Evolutionary conservation across 35 echinoderm and acorn worm species (phyloP).

Genomic region (Lytechinus variegatus): DNA sequence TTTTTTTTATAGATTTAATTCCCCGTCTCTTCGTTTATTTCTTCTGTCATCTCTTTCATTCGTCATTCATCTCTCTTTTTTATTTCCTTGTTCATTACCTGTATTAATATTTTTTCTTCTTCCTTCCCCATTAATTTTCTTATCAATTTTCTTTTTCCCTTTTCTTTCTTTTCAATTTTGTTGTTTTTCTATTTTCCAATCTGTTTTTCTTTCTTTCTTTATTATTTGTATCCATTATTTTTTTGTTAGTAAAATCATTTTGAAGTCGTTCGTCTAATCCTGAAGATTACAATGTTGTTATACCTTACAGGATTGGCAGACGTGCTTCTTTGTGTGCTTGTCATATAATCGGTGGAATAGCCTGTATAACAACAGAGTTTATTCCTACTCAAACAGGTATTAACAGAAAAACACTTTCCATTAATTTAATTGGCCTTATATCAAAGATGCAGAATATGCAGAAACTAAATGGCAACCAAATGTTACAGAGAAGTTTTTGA

Average conservation of each 20-base stretch:
- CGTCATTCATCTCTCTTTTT: not conserved
- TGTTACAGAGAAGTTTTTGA: too few species aligned
- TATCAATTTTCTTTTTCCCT: too few species aligned
- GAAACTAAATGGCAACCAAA: too few species aligned
- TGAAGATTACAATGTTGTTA: not conserved
- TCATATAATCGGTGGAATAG: slow-evolving; percentile 83
- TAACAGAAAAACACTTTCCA: not conserved
- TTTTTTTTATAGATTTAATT: too few species aligned
- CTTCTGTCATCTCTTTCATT: not conserved
- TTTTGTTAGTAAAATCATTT: too few species aligned
- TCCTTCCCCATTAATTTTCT: too few species aligned
- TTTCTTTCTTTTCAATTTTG: not conserved
- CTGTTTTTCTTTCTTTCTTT: not conserved
- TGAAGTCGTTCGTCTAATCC: too few species aligned
- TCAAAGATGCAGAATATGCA: too few species aligned
- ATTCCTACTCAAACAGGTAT: slow-evolving; percentile 80
- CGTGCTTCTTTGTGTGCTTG: slow-evolving; percentile 73
- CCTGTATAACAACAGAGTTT: slow-evolving; percentile 80
- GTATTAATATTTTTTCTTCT: too few species aligned
- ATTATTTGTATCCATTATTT: not conserved
- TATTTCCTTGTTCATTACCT: not conserved
- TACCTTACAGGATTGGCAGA: slow-evolving; percentile 71
- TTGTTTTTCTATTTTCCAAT: not conserved
- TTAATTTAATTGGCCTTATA: too few species aligned
- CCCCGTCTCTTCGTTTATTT: too few species aligned